Evolutionary conservation across 2,113 vertebrate genomes (phyloP).

Genomic region (Callithrix jacchus): DNA sequence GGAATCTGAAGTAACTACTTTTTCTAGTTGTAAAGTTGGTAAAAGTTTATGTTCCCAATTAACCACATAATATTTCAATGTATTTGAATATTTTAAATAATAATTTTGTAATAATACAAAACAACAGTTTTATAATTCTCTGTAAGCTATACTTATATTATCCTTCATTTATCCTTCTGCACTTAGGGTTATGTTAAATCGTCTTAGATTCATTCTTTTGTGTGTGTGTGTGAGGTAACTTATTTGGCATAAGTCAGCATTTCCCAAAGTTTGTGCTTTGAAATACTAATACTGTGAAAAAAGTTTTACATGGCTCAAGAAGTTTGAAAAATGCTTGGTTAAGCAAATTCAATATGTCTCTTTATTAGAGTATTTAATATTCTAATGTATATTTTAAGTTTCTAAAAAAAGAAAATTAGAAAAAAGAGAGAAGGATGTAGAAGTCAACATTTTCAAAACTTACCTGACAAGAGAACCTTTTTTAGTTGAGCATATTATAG

Average conservation of each 20-base stretch:
- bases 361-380: conserved; percentile 11
- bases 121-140: neutral
- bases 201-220: neutral
- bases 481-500: neutral
- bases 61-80: neutral
- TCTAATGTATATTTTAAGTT: neutral
- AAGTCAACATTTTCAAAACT: neutral
- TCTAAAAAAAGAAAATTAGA: neutral
- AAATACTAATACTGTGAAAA: conserved; percentile 44
- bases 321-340: conserved; percentile 25
- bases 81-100: conserved; percentile 42
- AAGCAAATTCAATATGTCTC: neutral
- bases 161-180: conserved; percentile 1
- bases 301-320: neutral
- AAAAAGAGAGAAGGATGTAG: neutral
- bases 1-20: neutral
- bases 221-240: neutral
- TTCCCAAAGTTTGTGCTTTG: neutral
- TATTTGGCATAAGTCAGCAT: neutral
- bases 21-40: neutral
- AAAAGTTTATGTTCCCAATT: conserved; percentile 9
- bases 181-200: neutral
- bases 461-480: conserved; percentile 5
- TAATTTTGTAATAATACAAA: neutral
- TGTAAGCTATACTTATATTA: neutral